Base-by-base conservation (phyloP, 2,888 invertebrate genomes). In the Tenthredo distinguenda region DNA sequence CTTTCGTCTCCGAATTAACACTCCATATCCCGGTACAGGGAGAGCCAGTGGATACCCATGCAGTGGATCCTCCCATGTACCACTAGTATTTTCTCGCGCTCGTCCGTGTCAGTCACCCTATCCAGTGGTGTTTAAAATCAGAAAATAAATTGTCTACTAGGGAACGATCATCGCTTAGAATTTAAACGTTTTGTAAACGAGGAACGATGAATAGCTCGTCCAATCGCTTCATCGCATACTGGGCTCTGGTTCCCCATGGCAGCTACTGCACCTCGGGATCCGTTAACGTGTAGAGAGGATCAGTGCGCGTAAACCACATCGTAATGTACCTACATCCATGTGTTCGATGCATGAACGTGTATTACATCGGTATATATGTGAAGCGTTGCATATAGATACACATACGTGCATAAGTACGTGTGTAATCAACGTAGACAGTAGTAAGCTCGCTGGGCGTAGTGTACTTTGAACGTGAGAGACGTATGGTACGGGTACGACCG, bases 391-490 rank as follows among this genome's bases (percentile, higher is more conserved):
- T 62, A 62, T 7, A 26, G 12, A 12, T 12, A 31, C 37, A 71
- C n/a, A 37, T 10, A 74, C 37, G 5, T n/a, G 15, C n/a, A 43
- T 6, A 43, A 12, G 43, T 74, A 43, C 72, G 26, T 40, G n/a
- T 21, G 21, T 43, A 74, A 74, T 74, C 40, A 74, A 74, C 72
- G 72, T 74, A 74, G 40, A 74, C 72, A 43, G 72, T 50, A 40
- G 77, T 50, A 50, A 77, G 50, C 55, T 77, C 76, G 50, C 55
- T 50, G 77, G 77, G 77, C 77, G 77, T 77, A 77, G 77, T 77
- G 77, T 77, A 77, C 58, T 37, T 81, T 34, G 81, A 81, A 81
- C 62, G 81, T 81, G 81, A 81, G 58, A 81, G 37, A 81, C 81
- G 55, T 79, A 55, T 58, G 37, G 18, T 55, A 55, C 77, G 74